Evolutionary conservation across 1,140 invertebrate species (phyloP).

Genomic region (Formica selysi): DNA sequence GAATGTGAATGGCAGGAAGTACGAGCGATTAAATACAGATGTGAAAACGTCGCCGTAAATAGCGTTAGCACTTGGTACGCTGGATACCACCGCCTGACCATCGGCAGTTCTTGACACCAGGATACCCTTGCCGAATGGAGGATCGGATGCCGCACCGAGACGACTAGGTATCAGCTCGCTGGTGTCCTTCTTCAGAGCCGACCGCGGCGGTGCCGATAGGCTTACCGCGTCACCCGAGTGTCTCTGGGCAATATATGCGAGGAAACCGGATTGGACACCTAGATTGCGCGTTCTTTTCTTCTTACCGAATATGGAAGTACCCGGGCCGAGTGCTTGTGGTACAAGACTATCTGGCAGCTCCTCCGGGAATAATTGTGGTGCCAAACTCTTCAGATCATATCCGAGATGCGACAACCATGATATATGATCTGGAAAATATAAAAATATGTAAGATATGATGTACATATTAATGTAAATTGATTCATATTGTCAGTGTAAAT

Average conservation of each 20-base stretch:
- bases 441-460: neutral
- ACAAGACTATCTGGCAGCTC: slow-evolving; percentile 88
- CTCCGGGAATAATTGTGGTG: slow-evolving; percentile 93
- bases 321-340: slow-evolving; percentile 87
- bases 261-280: slow-evolving; percentile 92
- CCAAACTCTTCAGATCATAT: slow-evolving; percentile 94
- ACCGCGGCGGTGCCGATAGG: slow-evolving; percentile 91
- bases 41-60: slow-evolving; percentile 97
- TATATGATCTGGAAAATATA: slow-evolving; percentile 89
- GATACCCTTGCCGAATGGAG: slow-evolving; percentile 96
- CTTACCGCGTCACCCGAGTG: slow-evolving; percentile 91
- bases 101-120: slow-evolving; percentile 93
- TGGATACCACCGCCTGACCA: slow-evolving; percentile 93
- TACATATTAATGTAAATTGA: neutral
- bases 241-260: slow-evolving; percentile 91
- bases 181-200: slow-evolving; percentile 91
- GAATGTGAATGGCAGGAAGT: slow-evolving; percentile 95
- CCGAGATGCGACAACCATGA: slow-evolving; percentile 94
- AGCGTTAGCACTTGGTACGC: slow-evolving; percentile 94
- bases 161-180: slow-evolving; percentile 90
- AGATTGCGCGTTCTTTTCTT: slow-evolving; percentile 85
- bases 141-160: slow-evolving; percentile 92
- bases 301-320: slow-evolving; percentile 88
- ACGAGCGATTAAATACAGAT: slow-evolving; percentile 96
- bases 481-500: neutral